Evolutionary conservation across 1,140 invertebrate species (phyloP), one percentile per base, ranked within the genome.

Genomic region (Danaus melanippus): DNA sequence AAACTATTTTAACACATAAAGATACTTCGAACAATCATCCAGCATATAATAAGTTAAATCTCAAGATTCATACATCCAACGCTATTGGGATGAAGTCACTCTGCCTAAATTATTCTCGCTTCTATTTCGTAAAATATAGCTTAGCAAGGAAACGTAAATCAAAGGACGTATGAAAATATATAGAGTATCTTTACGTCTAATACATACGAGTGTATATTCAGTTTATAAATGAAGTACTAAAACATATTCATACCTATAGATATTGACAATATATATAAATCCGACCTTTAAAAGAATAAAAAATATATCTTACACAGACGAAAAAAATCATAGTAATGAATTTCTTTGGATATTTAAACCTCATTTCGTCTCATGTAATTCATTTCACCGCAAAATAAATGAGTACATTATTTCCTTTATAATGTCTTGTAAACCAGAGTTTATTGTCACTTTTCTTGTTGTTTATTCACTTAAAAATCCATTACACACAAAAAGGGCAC

Each of bases 391-490:
- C 6, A 32, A 8, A 32, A 32, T 32, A 60, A 60, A 60, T 43
- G 44, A 45, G 53, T 56, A 53, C 58, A 52, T 62, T 53, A 54
- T 62, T 62, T 54, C 46, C 53, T 58, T 58, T 62, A 66, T 65
- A 50, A 55, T 58, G 44, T 62, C 62, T 47, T 50, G 49, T 56
- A 44, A 63, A 58, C 59, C 53, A 54, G 55, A 59, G 58, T 62
- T 62, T 56, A 63, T 60, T 62, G 62, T 60, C 63, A 66, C 69
- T 71, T 62, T 62, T 70, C 59, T 65, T 68, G 62, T 76, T 79
- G 69, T 80, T 84, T 76, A 81, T 80, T 84, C 80, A 84, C 74
- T 84, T 84, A 81, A 81, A 84, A 84, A 84, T 76, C 78, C 80
- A 84, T 84, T 81, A 83, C 75, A 76, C 68, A 64, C 69, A 79